These are phyloP conservation scores for Cyaniris semiargus DNA, from an alignment of 2,888 invertebrate genomes.

Conservation along the genomic window DNA sequence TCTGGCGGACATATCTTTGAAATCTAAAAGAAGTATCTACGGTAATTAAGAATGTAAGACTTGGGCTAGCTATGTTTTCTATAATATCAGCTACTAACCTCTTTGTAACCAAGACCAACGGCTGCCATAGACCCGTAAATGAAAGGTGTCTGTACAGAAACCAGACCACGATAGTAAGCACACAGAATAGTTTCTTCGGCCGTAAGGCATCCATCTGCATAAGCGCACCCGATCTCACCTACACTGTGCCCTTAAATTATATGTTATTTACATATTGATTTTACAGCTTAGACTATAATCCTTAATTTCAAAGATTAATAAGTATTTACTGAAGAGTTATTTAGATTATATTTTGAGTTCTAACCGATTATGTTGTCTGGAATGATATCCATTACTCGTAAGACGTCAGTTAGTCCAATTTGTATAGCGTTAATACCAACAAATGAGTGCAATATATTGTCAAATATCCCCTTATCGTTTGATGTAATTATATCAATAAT, in stretches of 20 bases:
- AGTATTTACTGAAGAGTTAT: too few species aligned
- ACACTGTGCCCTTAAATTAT: slow-evolving; percentile 23
- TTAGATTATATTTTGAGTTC: background rate
- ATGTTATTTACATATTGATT: too few species aligned
- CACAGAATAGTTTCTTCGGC: slow-evolving; percentile 89
- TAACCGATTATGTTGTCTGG: slow-evolving; percentile 38
- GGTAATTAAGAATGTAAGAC: too few species aligned
- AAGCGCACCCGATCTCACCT: slow-evolving; percentile 11
- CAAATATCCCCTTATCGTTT: slow-evolving; percentile 72
- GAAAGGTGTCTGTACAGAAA: slow-evolving; percentile 82
- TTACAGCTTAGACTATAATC: too few species aligned
- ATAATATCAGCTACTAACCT: background rate
- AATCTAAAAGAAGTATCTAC: slow-evolving; percentile 45
- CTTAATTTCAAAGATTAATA: too few species aligned
- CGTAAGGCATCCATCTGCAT: slow-evolving; percentile 82
- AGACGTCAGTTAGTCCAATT: slow-evolving; percentile 37
- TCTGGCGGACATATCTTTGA: slow-evolving; percentile 31
- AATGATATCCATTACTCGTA: slow-evolving; percentile 33
- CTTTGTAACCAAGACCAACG: slow-evolving; percentile 77
- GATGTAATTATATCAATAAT: slow-evolving; percentile 31
- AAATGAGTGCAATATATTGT: slow-evolving; percentile 85
- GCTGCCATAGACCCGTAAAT: slow-evolving; percentile 92
- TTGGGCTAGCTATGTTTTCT: too few species aligned
- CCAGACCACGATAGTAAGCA: slow-evolving; percentile 88
- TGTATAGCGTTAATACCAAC: slow-evolving; percentile 82